phyloP scores from a whole-genome alignment of 2,113 vertebrate genomes.

The Mirounga angustirostris region DNA sequence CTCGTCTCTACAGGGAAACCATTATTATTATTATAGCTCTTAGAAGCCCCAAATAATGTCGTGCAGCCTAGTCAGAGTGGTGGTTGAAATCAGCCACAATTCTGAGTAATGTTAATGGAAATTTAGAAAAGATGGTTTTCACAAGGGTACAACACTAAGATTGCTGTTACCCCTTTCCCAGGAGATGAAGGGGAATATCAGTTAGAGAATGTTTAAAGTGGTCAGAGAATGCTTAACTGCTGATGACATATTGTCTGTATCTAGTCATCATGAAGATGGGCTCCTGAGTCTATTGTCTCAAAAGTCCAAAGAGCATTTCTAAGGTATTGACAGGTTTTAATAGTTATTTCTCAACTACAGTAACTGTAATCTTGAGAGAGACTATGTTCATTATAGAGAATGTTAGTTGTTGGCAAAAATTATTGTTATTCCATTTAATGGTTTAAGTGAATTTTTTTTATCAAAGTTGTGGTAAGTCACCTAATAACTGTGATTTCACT shows the following conservation, averaged over 20 bases:
- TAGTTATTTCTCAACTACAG: background rate
- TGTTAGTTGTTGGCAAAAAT: background rate
- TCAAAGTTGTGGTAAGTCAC: background rate
- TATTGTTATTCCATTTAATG: background rate
- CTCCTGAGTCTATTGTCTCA: background rate
- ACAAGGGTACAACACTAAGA: background rate
- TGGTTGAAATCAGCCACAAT: background rate
- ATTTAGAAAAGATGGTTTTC: background rate
- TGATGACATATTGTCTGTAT: background rate
- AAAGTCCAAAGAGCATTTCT: background rate
- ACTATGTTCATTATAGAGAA: background rate
- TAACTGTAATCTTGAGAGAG: background rate
- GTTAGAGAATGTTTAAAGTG: background rate
- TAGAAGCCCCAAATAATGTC: background rate
- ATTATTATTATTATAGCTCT: background rate
- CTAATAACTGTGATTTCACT: background rate
- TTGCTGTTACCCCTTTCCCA: background rate
- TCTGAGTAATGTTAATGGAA: background rate
- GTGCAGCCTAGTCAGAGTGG: background rate
- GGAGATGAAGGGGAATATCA: background rate
- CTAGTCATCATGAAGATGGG: background rate
- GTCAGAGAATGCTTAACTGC: background rate
- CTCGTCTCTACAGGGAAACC: background rate
- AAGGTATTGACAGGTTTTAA: background rate
- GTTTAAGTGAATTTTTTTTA: constrained; percentile 11